These are phyloP conservation scores for Zeuzera pyrina DNA, from an alignment of 2,888 invertebrate species.

Conservation along the genomic window DNA sequence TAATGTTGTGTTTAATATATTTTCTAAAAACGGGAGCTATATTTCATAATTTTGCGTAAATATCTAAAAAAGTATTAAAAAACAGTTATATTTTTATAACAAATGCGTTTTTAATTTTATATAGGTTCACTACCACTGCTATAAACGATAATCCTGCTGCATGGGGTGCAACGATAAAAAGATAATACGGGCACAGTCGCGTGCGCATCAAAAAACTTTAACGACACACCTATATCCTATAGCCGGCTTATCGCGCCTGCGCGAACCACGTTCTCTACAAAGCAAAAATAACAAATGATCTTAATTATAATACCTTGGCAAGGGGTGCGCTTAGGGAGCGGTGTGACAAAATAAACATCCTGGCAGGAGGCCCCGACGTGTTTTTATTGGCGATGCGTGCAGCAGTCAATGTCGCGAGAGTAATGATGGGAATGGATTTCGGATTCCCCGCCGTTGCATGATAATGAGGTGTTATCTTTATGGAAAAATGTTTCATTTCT, in stretches of 20 bases:
- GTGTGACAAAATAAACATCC: slow-evolving; percentile 54
- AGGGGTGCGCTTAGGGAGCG: slow-evolving; percentile 31
- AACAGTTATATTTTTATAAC: too few relatives aligned
- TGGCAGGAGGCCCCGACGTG: slow-evolving; percentile 50
- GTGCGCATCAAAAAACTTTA: slow-evolving; percentile 66
- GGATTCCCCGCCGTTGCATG: slow-evolving; percentile 10
- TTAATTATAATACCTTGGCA: slow-evolving; percentile 65
- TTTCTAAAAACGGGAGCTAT: too few relatives aligned
- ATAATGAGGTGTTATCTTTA: slow-evolving; percentile 35
- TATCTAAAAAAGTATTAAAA: too few relatives aligned
- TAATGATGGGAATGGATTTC: slow-evolving; percentile 47
- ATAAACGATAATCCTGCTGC: slow-evolving; percentile 46
- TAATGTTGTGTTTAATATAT: too few relatives aligned
- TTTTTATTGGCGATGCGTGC: slow-evolving; percentile 56
- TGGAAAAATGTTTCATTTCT: slow-evolving; percentile 26
- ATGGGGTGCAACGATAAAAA: slow-evolving; percentile 71
- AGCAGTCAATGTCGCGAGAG: slow-evolving; percentile 58
- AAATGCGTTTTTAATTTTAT: too few relatives aligned
- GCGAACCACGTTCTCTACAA: slow-evolving; percentile 19
- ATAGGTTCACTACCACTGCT: slow-evolving; percentile 43
- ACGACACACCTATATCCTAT: slow-evolving; percentile 67
- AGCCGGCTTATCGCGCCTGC: slow-evolving; percentile 68
- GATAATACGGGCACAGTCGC: slow-evolving; percentile 66
- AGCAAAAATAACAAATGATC: slow-evolving; percentile 59
- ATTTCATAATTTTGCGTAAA: too few relatives aligned